Evolutionary conservation across 2,113 vertebrate species (phyloP).

Genomic region (Dendrocopos noguchii): DNA sequence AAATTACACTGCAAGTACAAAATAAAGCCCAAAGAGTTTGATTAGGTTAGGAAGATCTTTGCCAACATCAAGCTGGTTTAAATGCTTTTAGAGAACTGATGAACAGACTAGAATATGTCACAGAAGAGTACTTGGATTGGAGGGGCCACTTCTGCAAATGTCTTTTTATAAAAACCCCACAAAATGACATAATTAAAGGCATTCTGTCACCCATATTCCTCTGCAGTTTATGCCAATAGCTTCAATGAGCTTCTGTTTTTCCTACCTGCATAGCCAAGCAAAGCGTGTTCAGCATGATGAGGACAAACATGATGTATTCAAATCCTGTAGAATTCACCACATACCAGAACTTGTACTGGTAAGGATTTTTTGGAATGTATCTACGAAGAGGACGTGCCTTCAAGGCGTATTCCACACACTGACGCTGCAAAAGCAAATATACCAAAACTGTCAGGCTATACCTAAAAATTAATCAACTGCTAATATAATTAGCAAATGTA

Average conservation of each 20-base stretch:
- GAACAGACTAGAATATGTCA: not conserved
- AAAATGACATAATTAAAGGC: not conserved
- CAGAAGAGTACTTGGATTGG: not conserved
- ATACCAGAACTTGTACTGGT: slow-evolving; percentile 99
- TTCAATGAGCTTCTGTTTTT: slow-evolving; percentile 23
- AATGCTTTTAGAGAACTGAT: not conserved
- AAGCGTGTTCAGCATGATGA: slow-evolving; percentile 99
- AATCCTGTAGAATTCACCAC: slow-evolving; percentile 99
- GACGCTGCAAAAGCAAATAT: slow-evolving; percentile 83
- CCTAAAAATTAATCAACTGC: not conserved
- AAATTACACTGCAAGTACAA: not conserved
- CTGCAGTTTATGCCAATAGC: not conserved
- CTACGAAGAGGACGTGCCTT: slow-evolving; percentile 94
- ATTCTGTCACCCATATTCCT: not conserved
- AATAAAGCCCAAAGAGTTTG: not conserved
- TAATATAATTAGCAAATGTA: not conserved
- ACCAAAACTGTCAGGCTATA: not conserved
- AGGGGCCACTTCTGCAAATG: not conserved
- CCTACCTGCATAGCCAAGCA: slow-evolving; percentile 98
- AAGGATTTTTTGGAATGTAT: slow-evolving; percentile 98
- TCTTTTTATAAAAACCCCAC: not conserved
- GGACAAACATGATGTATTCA: slow-evolving; percentile 99
- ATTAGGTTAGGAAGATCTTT: not conserved
- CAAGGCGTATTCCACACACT: slow-evolving; percentile 97
- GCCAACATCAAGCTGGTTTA: not conserved